Evolutionary conservation across 2,888 invertebrate genomes (phyloP).

Genomic region (Lysandra bellargus): DNA sequence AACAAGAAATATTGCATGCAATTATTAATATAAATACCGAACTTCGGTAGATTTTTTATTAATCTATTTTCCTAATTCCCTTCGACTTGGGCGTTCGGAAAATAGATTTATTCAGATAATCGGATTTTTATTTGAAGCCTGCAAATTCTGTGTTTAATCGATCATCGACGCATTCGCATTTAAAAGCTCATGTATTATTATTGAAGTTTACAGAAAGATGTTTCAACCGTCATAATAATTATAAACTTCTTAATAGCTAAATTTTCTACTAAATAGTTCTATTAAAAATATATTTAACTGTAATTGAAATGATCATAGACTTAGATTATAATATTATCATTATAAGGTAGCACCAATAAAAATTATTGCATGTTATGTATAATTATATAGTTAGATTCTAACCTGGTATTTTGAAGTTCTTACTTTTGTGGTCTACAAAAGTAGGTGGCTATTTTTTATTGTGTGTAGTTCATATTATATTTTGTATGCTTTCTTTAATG

Average conservation of each 20-base stretch:
- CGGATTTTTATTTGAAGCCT: too few relatives aligned
- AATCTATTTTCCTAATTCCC: too few relatives aligned
- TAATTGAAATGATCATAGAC: neutral
- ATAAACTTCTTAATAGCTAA: neutral
- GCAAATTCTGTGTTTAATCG: too few relatives aligned
- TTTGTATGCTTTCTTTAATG: neutral
- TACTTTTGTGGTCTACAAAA: neutral
- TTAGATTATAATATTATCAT: neutral
- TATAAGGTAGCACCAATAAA: slow-evolving; percentile 8
- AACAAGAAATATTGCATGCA: too few relatives aligned
- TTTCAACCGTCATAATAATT: neutral
- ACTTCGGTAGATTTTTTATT: too few relatives aligned
- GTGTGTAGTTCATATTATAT: slow-evolving; percentile 5
- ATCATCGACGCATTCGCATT: neutral
- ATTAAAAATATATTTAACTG: neutral
- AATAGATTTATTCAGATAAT: too few relatives aligned
- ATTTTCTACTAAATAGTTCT: neutral
- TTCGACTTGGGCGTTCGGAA: too few relatives aligned
- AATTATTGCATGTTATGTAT: slow-evolving; percentile 9
- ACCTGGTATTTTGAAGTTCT: neutral
- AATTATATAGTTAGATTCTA: neutral
- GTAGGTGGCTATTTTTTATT: neutral
- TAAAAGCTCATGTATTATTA: neutral
- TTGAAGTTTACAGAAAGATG: neutral
- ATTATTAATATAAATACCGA: too few relatives aligned